Evolutionary conservation across 2,113 vertebrate genomes (phyloP).

Genomic region (Ariopsis seemanni): DNA sequence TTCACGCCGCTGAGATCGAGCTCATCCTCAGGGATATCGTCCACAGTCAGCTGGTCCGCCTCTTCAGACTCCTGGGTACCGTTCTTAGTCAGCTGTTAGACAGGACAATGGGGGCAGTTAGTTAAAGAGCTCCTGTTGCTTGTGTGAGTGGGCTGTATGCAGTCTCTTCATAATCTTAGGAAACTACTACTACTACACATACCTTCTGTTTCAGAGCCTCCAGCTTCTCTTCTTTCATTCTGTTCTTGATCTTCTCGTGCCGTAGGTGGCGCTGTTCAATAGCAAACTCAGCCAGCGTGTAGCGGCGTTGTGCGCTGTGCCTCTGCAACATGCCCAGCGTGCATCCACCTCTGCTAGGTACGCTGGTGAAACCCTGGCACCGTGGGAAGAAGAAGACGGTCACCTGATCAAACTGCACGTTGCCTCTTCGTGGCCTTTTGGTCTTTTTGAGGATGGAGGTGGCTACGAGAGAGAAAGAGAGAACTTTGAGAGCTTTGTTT

Average conservation of each 20-base stretch:
- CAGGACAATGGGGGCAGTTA: neutral
- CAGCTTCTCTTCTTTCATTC: slow-evolving; percentile 88
- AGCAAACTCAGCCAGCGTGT: slow-evolving; percentile 85
- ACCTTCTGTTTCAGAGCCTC: slow-evolving; percentile 82
- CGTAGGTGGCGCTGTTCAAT: slow-evolving; percentile 81
- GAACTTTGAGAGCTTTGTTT: neutral
- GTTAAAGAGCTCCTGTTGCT: neutral
- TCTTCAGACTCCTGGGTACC: slow-evolving; percentile 82
- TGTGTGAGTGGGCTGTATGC: neutral
- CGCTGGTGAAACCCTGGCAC: slow-evolving; percentile 96
- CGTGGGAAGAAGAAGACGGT: slow-evolving; percentile 94
- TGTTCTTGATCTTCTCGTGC: slow-evolving; percentile 80
- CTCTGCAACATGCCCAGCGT: slow-evolving; percentile 90
- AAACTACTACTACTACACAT: slow-evolving; percentile 47
- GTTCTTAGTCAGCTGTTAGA: slow-evolving; percentile 80
- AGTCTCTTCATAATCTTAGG: neutral
- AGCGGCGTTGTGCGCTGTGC: slow-evolving; percentile 79
- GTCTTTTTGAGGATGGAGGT: slow-evolving; percentile 89
- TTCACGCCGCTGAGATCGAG: slow-evolving; percentile 74
- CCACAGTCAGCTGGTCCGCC: slow-evolving; percentile 82
- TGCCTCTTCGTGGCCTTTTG: slow-evolving; percentile 77
- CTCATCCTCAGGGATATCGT: slow-evolving; percentile 85
- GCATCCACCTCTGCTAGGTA: slow-evolving; percentile 92
- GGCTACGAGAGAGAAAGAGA: slow-evolving; percentile 65
- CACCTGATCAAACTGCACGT: slow-evolving; percentile 87